These are phyloP conservation scores for Thalpophila matura DNA, from an alignment of 2,888 invertebrate genomes.

Conservation along the genomic window DNA sequence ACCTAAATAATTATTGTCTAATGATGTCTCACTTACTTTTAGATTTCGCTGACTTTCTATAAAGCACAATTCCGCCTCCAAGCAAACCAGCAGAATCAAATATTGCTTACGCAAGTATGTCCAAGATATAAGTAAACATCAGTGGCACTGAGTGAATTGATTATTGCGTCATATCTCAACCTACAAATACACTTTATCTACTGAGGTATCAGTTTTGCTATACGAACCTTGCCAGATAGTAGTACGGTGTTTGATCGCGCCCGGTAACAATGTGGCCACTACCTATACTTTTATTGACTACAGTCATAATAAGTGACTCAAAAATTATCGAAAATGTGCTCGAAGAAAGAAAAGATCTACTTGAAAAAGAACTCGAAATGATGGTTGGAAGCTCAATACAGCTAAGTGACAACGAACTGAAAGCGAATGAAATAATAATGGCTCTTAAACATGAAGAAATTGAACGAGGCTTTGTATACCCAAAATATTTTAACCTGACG, in stretches of 20 bases:
- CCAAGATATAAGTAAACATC: conserved; percentile 9
- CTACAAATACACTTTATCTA: conserved; percentile 34
- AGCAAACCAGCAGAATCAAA: conserved; percentile 12
- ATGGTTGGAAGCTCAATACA: conserved; percentile 89
- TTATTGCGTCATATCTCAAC: conserved; percentile 41
- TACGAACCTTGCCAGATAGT: conserved; percentile 62
- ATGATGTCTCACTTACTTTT: conserved; percentile 12
- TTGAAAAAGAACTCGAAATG: conserved; percentile 84
- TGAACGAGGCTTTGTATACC: conserved; percentile 83
- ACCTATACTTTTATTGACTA: conserved; percentile 53
- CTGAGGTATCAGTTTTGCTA: conserved; percentile 49
- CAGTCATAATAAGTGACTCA: conserved; percentile 45
- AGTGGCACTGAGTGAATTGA: conserved; percentile 15
- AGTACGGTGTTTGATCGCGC: conserved; percentile 33
- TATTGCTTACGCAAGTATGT: conserved; percentile 1
- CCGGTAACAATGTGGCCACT: conserved; percentile 68
- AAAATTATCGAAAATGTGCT: conserved; percentile 58
- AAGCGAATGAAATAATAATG: conserved; percentile 91
- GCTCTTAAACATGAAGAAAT: conserved; percentile 87
- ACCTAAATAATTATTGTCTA: too few species aligned
- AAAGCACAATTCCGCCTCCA: background rate
- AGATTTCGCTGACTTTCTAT: conserved; percentile 17
- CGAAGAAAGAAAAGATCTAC: conserved; percentile 81
- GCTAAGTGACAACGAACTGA: conserved; percentile 87
- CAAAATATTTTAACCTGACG: conserved; percentile 91